Percentiles rank a stretch among this genome's conserved stretches.
Evolutionary conservation across 2,888 invertebrate genomes (phyloP).

Genomic region (Athripsodes cinereus): DNA sequence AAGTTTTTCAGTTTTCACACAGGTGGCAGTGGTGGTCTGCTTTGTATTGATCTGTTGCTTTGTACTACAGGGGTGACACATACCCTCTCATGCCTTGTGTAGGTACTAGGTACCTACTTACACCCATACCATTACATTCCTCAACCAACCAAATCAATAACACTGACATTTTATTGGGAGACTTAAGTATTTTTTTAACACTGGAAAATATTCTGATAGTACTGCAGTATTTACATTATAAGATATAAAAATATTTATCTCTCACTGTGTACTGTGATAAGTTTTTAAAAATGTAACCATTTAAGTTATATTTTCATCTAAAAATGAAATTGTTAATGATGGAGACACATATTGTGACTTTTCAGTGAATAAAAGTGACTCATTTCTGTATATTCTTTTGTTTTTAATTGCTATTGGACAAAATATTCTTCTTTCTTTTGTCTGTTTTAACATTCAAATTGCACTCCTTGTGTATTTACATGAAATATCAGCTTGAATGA

Average conservation of each 20-base stretch:
- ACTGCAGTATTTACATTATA: too few species aligned
- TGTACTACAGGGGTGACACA: conserved; percentile 2
- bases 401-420: not conserved
- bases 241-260: too few species aligned
- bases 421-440: not conserved
- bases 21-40: conserved; percentile 35
- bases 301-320: too few species aligned
- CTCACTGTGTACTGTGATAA: too few species aligned
- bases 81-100: not conserved
- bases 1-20: conserved; percentile 5
- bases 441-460: not conserved
- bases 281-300: too few species aligned
- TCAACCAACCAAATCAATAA: not conserved
- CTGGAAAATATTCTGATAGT: too few species aligned
- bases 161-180: not conserved
- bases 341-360: not conserved
- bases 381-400: not conserved
- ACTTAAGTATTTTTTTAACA: too few species aligned
- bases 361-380: not conserved
- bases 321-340: too few species aligned
- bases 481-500: not conserved
- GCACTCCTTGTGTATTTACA: not conserved
- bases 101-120: not conserved
- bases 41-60: conserved; percentile 21
- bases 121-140: not conserved